Conservation (phyloP, 2,113 vertebrate species). For the Pteropus alecto region DNA sequence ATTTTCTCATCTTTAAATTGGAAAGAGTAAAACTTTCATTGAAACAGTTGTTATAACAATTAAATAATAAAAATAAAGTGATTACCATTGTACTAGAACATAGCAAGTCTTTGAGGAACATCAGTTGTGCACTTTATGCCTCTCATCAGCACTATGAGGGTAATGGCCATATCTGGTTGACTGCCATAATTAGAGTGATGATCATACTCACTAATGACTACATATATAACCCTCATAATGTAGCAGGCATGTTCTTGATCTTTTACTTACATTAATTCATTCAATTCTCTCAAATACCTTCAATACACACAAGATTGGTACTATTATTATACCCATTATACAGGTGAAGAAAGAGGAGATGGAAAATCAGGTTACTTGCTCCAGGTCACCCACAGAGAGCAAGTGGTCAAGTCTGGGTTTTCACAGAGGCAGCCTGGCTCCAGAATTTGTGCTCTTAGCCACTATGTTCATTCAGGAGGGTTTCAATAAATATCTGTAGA, state of each 20-base stretch:
- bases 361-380: background rate
- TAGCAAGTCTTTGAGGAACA: background rate
- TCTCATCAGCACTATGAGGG: background rate
- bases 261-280: background rate
- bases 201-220: background rate
- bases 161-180: background rate
- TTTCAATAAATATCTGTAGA: constrained; percentile 36
- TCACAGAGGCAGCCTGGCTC: background rate
- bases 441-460: background rate
- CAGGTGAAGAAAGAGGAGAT: background rate
- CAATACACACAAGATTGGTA: background rate
- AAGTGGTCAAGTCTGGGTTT: background rate
- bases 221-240: background rate
- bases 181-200: background rate
- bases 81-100: background rate
- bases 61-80: background rate
- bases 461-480: background rate
- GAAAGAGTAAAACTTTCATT: background rate
- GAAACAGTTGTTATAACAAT: background rate
- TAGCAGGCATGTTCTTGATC: background rate
- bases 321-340: background rate
- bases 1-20: background rate
- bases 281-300: background rate
- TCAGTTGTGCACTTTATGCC: background rate
- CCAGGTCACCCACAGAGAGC: background rate